Base-by-base conservation (phyloP, 2,113 vertebrate genomes). In the Nematolebias whitei region DNA sequence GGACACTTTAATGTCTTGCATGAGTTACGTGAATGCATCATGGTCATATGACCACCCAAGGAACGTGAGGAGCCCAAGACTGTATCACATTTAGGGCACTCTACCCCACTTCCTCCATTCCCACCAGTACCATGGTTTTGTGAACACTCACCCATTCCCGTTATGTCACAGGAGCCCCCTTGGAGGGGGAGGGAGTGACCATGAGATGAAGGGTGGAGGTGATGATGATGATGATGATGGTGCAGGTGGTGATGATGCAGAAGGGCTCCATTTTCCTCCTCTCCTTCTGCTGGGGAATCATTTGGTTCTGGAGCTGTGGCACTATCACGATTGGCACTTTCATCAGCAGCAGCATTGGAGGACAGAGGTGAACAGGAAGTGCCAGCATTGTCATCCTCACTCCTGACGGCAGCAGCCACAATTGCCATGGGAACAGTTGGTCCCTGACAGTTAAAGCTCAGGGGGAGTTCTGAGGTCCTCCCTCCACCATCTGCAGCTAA, bases 251-350 rank as follows among this genome's bases (percentile, higher is more conserved):
- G 91, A 88, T 92, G 92, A 79, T 91, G 90, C 83, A 93, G 86
- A 82, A 93, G 89, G 84, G 93, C 90, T 92, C 93, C 94, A 52
- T 88, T 89, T 82, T 93, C 96, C 65, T 98, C 98, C 71, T 99
- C 97, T 39, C 95, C 96, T 92, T 98, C 96, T 74, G 92, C 85
- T 16, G 86, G 87, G 87, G 92, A 96, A 94, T 98, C 98, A 95
- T 98, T 98, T 97, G 97, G 97, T 96, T 99, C 98, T 93, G 95
- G 95, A 94, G 94, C 96, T 95, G 95, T 94, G 95, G 97, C 95
- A 97, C 93, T 96, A 95, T 98, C 97, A 93, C 93, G 95, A 96
- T 96, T 97, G 97, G 96, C 98, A 98, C 97, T 98, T 98, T 98
- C 98, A 83, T 98, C 95, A 84, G 94, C 91, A 90, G 91, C 84